These are phyloP conservation scores for Yponomeuta malinellus DNA, from an alignment of 2,888 invertebrate genomes.

Conservation along the genomic window DNA sequence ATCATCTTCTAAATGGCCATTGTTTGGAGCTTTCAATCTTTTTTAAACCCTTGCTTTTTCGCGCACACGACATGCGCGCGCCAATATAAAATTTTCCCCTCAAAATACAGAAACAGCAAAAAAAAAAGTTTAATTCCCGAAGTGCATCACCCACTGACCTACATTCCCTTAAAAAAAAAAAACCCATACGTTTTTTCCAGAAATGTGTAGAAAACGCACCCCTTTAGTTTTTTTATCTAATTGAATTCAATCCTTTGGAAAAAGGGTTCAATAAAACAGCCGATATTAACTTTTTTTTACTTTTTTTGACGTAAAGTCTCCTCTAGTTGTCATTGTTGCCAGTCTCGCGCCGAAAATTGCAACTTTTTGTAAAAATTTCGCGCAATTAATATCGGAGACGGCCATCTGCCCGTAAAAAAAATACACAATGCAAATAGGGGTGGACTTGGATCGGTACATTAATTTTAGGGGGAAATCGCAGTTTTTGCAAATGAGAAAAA, in stretches of 20 bases:
- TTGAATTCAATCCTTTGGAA: conserved; percentile 74
- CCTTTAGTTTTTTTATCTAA: conserved; percentile 56
- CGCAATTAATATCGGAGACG: conserved; percentile 58
- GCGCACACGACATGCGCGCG: conserved; percentile 59
- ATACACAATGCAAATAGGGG: conserved; percentile 73
- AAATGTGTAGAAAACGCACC: conserved; percentile 57
- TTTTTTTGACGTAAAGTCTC: conserved; percentile 42
- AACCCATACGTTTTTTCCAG: conserved; percentile 44
- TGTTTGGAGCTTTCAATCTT: conserved; percentile 35
- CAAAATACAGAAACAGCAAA: conserved; percentile 29
- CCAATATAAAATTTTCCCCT: conserved; percentile 40
- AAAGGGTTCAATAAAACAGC: conserved; percentile 67
- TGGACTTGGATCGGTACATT: conserved; percentile 49
- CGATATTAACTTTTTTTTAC: conserved; percentile 55
- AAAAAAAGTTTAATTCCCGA: conserved; percentile 55
- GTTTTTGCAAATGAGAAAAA: conserved; percentile 65
- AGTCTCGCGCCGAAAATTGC: conserved; percentile 55
- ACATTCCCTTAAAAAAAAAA: conserved; percentile 41
- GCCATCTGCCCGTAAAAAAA: conserved; percentile 64
- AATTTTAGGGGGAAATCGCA: conserved; percentile 67
- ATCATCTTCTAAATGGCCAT: conserved; percentile 67
- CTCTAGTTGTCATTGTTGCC: conserved; percentile 49
- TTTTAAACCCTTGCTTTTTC: conserved; percentile 66
- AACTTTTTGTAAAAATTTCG: conserved; percentile 71
- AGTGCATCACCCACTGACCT: conserved; percentile 62